These are phyloP conservation scores for Lithophane socia DNA, from an alignment of 2,888 invertebrate species.

Conservation along the genomic window DNA sequence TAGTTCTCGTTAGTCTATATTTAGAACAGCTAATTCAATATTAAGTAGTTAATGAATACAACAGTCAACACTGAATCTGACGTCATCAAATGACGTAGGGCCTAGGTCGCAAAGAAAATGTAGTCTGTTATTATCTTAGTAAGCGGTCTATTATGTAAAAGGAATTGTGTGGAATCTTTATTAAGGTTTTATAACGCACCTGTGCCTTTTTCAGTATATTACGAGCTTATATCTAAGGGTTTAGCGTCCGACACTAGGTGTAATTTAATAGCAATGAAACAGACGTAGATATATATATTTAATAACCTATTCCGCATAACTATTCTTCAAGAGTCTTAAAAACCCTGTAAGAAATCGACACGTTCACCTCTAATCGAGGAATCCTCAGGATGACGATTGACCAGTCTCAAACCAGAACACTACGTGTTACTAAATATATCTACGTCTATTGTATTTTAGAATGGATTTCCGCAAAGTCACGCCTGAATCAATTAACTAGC, in stretches of 20 bases:
- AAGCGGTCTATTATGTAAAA: not conserved
- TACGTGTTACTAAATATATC: too few species aligned
- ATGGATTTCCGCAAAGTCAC: too few species aligned
- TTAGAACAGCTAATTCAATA: constrained; percentile 36
- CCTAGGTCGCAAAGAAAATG: constrained; percentile 15
- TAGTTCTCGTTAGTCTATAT: constrained; percentile 25
- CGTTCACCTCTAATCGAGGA: too few species aligned
- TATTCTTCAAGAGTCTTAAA: too few species aligned
- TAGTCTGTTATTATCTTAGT: constrained; percentile 7
- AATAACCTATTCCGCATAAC: too few species aligned
- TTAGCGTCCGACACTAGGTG: not conserved
- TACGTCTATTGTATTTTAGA: too few species aligned
- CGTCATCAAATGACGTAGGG: constrained; percentile 26
- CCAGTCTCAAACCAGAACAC: too few species aligned
- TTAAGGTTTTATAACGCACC: constrained; percentile 3
- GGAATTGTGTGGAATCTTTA: not conserved
- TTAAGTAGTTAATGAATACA: constrained; percentile 13
- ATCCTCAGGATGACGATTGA: too few species aligned
- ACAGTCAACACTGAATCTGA: not conserved
- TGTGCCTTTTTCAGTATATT: constrained; percentile 12
- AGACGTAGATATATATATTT: too few species aligned
- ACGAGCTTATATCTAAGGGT: not conserved
- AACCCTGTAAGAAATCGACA: too few species aligned
- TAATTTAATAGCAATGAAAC: not conserved
- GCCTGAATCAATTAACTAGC: not conserved